Base-by-base conservation (phyloP, 35 echinoderm and acorn worm species). In the Lytechinus variegatus region DNA sequence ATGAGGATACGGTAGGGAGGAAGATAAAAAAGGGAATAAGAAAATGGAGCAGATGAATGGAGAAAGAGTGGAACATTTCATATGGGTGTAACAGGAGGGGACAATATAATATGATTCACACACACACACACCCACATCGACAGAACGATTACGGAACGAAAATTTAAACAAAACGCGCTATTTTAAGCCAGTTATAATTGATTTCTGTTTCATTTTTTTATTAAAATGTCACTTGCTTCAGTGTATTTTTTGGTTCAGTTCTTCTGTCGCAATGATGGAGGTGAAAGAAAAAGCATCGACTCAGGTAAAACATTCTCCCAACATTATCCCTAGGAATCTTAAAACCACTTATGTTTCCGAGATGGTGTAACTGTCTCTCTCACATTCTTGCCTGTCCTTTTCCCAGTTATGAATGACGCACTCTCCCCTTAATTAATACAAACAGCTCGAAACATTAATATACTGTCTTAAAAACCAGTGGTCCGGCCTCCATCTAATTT, bases 361-460 rank as follows among this genome's bases (percentile, higher is more conserved):
- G 66, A 24, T 79, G 66, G n/a, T 79, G 19, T 79, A 79, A 79
- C 21, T 24, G 14, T 79, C 14, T 24, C 33, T 1, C 16, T 19
- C 16, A 24, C 66, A 16, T n/a, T 16, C 66, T 7, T 79, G 66
- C 24, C 66, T 79, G 66, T n/a, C 66, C n/a, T 7, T 79, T 24
- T 79, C 16, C 10, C 12, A 79, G 3, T 4, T 19, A 19, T 16
- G 0, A 24, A 79, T 79, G 66, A 79, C 66, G 66, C 66, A 24
- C 66, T 79, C 14, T 79, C 66, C n/a, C 66, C 16, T 79, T 79
- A 24, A 79, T 79, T 79, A 79, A 79, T n/a, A 79, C 66, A 79
- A 79, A 79, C 66, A 79, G 66, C 66, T 79, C 66, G 19, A 79
- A 79, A 79, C 66, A 79, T 79, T 79, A 79, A 79, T 79, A 24